Evolutionary conservation across 2,797 vertebrate genomes (phyloP).

Genomic region (Graptemys geographica): DNA sequence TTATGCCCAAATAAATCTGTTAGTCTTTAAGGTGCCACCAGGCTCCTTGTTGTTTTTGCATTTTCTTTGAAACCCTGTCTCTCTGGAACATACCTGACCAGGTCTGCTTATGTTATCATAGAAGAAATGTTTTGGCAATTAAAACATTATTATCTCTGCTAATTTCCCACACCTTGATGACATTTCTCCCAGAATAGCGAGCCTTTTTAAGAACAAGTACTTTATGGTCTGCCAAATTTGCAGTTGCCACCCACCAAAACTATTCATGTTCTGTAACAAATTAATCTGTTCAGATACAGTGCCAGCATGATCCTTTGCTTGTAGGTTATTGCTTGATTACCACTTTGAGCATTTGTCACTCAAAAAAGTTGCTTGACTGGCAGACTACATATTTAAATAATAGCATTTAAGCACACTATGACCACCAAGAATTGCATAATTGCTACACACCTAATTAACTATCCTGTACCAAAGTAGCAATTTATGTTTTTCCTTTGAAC

Average conservation of each 20-base stretch:
- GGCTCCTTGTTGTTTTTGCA: background rate
- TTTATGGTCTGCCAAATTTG: background rate
- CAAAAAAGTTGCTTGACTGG: constrained; percentile 17
- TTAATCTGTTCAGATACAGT: background rate
- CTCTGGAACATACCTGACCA: background rate
- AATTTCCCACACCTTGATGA: background rate
- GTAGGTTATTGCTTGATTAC: constrained; percentile 36
- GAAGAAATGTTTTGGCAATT: background rate
- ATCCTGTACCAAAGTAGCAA: background rate
- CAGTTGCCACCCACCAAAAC: background rate
- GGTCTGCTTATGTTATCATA: background rate
- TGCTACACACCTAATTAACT: background rate
- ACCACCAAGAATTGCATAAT: background rate
- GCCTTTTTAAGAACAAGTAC: background rate
- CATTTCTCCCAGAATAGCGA: background rate
- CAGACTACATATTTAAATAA: constrained; percentile 29
- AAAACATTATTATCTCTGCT: background rate
- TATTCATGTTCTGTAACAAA: constrained; percentile 34
- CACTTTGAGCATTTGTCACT: constrained; percentile 27
- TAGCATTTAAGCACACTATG: background rate
- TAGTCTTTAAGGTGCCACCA: no score
- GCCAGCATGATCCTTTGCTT: constrained; percentile 16
- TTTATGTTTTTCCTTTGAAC: constrained; percentile 23
- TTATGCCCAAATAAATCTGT: no score
- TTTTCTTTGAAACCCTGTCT: background rate